These are phyloP conservation scores for Dugesia japonica DNA, from an alignment of 2,888 invertebrate genomes.

Conservation along the genomic window DNA sequence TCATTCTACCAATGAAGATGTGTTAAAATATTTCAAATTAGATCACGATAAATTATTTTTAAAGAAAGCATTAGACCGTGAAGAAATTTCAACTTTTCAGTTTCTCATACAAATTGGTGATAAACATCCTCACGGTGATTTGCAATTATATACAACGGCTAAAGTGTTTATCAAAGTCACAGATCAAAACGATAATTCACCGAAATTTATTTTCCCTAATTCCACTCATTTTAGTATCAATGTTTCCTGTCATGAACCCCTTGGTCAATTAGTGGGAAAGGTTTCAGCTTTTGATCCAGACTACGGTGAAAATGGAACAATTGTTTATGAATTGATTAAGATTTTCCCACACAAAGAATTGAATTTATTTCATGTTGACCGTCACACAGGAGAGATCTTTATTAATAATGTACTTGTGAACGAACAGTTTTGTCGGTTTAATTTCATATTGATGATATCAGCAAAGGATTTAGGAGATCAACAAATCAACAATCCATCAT, in stretches of 20 bases:
- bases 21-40: constrained; percentile 16
- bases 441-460: neutral
- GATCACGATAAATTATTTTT: neutral
- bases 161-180: neutral
- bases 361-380: constrained; percentile 12
- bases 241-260: constrained; percentile 25
- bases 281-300: constrained; percentile 5
- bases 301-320: constrained; percentile 13
- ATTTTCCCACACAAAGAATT: neutral
- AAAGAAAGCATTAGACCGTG: neutral
- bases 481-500: neutral
- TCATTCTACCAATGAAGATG: neutral
- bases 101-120: neutral
- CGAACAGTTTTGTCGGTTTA: neutral
- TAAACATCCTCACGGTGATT: constrained; percentile 23
- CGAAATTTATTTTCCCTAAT: constrained; percentile 11
- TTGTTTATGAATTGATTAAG: constrained; percentile 9
- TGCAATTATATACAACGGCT: neutral
- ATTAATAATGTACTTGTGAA: neutral
- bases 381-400: constrained; percentile 20
- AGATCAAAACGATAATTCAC: constrained; percentile 22
- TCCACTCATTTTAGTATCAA: neutral
- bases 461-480: neutral
- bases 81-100: neutral
- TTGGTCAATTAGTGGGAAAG: neutral